These are phyloP conservation scores for Maccullochella peelii DNA, from an alignment of 2,113 vertebrate species.

Conservation along the genomic window DNA sequence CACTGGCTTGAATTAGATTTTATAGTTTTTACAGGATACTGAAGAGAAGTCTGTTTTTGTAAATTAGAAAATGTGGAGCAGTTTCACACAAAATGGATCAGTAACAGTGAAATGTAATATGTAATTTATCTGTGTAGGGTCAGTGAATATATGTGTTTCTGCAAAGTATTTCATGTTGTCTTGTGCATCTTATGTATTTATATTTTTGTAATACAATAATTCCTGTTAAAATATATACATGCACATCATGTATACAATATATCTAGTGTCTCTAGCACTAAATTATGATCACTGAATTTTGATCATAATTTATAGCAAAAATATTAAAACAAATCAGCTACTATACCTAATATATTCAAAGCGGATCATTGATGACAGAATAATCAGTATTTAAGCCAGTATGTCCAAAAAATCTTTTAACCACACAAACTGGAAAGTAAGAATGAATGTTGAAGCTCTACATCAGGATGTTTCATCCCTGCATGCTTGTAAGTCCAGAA, in stretches of 20 bases:
- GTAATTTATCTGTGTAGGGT: neutral
- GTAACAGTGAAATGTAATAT: neutral
- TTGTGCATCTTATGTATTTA: neutral
- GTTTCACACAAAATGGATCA: neutral
- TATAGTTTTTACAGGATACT: too few species aligned
- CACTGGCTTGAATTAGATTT: neutral
- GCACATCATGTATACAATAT: neutral
- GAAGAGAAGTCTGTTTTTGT: neutral
- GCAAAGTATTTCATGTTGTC: neutral
- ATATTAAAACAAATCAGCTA: neutral
- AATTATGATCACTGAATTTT: too few species aligned
- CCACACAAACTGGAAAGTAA: neutral
- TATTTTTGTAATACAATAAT: neutral
- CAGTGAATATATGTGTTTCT: neutral
- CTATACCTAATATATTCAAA: neutral
- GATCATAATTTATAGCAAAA: too few species aligned
- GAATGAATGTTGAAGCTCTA: neutral
- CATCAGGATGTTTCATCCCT: neutral
- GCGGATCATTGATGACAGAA: neutral
- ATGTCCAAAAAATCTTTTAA: neutral
- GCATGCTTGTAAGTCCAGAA: neutral
- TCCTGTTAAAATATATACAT: neutral
- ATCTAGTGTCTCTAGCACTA: neutral
- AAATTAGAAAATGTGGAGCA: neutral
- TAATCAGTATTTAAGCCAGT: neutral